Conservation (phyloP, 2,888 invertebrate species). For the Bugulina stolonifera region DNA sequence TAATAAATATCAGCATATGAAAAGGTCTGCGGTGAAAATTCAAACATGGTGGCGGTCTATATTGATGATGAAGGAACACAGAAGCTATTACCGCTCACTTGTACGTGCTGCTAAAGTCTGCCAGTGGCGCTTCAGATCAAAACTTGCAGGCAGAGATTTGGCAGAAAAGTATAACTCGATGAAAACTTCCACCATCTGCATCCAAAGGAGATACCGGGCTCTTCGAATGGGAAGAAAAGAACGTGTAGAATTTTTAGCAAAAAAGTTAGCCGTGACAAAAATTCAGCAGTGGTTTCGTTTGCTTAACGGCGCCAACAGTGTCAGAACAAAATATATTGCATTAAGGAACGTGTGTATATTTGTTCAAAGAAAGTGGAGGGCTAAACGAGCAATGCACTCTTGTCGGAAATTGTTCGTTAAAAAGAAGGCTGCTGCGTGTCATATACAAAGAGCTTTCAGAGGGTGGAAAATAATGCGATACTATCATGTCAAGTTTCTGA, state of each 20-base stretch:
- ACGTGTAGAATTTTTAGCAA: not conserved
- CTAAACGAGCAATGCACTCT: not conserved
- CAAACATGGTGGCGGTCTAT: constrained; percentile 33
- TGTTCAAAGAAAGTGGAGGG: not conserved
- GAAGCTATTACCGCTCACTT: constrained; percentile 1
- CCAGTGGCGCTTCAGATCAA: not conserved
- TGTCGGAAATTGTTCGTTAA: not conserved
- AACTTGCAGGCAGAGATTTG: not conserved
- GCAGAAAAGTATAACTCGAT: not conserved
- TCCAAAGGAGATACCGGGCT: not conserved
- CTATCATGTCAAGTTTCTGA: too few species aligned
- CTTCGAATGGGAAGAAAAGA: not conserved
- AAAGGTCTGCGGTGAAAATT: constrained; percentile 31
- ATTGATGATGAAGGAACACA: constrained; percentile 27
- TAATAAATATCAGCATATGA: not conserved
- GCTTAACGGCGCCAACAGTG: not conserved
- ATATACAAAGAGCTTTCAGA: not conserved
- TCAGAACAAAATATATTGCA: not conserved
- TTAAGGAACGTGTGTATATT: not conserved
- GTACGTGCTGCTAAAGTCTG: not conserved
- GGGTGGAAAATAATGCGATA: not conserved
- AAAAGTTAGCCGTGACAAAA: not conserved
- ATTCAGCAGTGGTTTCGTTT: not conserved
- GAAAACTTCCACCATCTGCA: not conserved
- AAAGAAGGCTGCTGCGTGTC: not conserved